Conservation (phyloP, 2,113 vertebrate genomes). For the Benthochromis sp. region DNA sequence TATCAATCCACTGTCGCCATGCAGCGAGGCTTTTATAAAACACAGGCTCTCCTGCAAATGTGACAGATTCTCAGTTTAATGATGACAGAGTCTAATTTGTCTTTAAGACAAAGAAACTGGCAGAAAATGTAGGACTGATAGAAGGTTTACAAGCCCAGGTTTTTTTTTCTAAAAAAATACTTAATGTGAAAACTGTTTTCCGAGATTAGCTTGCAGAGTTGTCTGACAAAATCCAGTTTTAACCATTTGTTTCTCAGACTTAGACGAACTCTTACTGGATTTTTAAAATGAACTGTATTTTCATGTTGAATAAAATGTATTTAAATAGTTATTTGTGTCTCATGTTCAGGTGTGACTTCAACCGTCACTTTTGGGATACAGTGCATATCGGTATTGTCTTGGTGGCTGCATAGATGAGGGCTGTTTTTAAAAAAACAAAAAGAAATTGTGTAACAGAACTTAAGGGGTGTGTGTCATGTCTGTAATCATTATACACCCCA, state of each 20-base stretch:
- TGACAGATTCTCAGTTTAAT: background rate
- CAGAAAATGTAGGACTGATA: background rate
- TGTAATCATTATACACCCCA: slow-evolving; percentile 27
- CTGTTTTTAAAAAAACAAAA: background rate
- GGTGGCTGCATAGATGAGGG: background rate
- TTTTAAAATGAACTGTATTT: background rate
- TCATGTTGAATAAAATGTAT: background rate
- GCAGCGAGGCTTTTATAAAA: background rate
- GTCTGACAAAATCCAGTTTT: background rate
- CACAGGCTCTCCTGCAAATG: background rate
- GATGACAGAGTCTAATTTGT: background rate
- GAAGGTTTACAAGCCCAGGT: background rate
- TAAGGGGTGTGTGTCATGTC: slow-evolving; percentile 8
- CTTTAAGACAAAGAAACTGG: background rate
- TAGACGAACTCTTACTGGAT: background rate
- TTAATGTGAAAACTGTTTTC: background rate
- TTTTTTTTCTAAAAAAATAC: background rate
- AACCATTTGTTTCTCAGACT: background rate
- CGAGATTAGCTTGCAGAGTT: background rate
- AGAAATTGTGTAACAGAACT: slow-evolving; percentile 12
- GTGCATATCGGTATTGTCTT: background rate
- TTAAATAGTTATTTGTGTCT: background rate
- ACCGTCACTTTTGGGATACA: background rate
- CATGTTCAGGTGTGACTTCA: background rate
- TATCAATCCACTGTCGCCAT: background rate